These are phyloP conservation scores for Machimus rusticus DNA, from an alignment of 2,888 invertebrate genomes.

Conservation along the genomic window DNA sequence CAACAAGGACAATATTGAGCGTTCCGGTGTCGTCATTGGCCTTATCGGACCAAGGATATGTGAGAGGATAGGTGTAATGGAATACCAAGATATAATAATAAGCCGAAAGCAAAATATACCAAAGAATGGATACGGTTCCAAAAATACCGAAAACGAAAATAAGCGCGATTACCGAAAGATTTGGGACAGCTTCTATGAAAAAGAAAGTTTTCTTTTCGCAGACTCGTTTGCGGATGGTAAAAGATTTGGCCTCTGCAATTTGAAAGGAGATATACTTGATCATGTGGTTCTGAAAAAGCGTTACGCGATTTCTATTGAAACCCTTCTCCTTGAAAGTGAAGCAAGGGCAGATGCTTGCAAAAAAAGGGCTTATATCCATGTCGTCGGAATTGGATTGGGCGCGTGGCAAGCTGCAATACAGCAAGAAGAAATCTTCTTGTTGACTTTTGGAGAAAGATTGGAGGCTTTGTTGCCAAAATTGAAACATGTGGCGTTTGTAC, in stretches of 20 bases:
- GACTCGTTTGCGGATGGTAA: constrained; percentile 27
- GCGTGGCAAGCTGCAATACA: constrained; percentile 71
- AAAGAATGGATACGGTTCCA: constrained; percentile 64
- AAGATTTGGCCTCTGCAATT: constrained; percentile 49
- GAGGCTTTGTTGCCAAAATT: constrained; percentile 64
- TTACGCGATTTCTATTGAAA: constrained; percentile 68
- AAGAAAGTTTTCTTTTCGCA: constrained; percentile 42
- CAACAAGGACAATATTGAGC: constrained; percentile 60
- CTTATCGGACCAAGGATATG: constrained; percentile 63
- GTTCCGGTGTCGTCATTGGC: constrained; percentile 65
- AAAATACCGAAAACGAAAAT: constrained; percentile 39
- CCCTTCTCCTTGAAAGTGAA: constrained; percentile 70
- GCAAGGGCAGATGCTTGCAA: constrained; percentile 65
- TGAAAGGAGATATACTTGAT: constrained; percentile 56
- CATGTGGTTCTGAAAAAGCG: constrained; percentile 61
- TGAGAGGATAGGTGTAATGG: constrained; percentile 63
- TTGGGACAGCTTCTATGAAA: constrained; percentile 53
- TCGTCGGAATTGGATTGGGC: constrained; percentile 74
- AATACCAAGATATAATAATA: constrained; percentile 65
- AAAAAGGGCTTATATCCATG: constrained; percentile 69
- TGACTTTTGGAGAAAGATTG: constrained; percentile 70
- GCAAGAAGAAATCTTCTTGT: constrained; percentile 70
- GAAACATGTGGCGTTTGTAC: constrained; percentile 68
- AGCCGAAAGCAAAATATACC: constrained; percentile 64
- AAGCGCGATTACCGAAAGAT: constrained; percentile 41